Evolutionary conservation across 1,140 invertebrate genomes (phyloP).

Genomic region (Eueides isabella): DNA sequence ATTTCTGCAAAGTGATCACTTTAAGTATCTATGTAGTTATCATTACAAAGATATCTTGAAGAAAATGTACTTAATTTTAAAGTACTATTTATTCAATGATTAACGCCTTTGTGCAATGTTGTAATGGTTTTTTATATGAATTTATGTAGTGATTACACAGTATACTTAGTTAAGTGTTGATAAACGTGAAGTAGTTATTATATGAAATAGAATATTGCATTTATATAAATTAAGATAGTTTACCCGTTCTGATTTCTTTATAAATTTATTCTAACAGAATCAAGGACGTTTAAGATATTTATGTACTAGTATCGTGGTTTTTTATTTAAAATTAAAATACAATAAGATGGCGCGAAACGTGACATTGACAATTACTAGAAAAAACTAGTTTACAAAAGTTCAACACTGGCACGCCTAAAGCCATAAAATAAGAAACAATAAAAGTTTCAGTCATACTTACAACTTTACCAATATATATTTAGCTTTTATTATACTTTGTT

Average conservation of each 20-base stretch:
- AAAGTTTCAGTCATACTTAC: no score
- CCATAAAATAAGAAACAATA: no score
- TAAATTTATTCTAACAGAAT: not conserved
- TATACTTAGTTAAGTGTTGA: slow-evolving; percentile 16
- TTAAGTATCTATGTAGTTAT: slow-evolving; percentile 1
- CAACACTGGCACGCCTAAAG: no score
- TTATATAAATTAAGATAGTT: not conserved
- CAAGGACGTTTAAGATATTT: not conserved
- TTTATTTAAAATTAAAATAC: not conserved
- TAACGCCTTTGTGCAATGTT: slow-evolving; percentile 13
- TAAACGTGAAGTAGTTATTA: not conserved
- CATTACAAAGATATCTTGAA: not conserved
- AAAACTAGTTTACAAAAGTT: no score
- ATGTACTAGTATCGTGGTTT: not conserved
- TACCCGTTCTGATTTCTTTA: not conserved
- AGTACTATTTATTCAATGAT: slow-evolving; percentile 7
- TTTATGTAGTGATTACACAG: not conserved
- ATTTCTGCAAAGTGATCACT: not conserved
- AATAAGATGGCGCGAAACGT: not conserved
- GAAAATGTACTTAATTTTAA: not conserved
- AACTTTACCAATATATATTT: no score
- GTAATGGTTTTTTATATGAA: slow-evolving; percentile 1
- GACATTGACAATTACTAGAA: not conserved
- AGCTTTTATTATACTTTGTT: no score
- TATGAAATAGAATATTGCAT: not conserved